phyloP scores from a whole-genome alignment of 1,140 invertebrate genomes.

The Zophobas morio region DNA sequence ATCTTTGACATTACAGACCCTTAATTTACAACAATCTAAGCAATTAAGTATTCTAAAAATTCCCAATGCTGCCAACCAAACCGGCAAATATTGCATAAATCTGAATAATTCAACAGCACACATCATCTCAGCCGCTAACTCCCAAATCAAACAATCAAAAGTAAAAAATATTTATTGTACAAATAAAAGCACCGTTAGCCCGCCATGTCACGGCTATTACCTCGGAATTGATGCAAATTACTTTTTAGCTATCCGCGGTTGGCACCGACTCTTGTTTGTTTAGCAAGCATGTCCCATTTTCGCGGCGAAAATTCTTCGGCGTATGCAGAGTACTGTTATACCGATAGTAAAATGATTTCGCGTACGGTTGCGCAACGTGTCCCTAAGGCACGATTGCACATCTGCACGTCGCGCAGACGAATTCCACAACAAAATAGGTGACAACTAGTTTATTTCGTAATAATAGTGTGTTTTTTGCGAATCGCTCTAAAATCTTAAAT shows the following conservation, averaged over 20 bases:
- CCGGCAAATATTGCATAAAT: background rate
- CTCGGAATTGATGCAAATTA: slow-evolving; percentile 11
- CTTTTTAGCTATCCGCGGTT: slow-evolving; percentile 20
- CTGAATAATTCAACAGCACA: background rate
- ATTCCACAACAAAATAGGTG: too few relatives aligned
- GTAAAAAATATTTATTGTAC: slow-evolving; percentile 33
- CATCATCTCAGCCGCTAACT: background rate
- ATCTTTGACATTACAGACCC: too few relatives aligned
- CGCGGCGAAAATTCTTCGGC: slow-evolving; percentile 15
- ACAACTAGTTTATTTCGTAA: too few relatives aligned
- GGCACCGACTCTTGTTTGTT: slow-evolving; percentile 6
- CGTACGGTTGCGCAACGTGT: slow-evolving; percentile 15
- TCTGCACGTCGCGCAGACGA: too few relatives aligned
- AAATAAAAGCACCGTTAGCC: slow-evolving; percentile 22
- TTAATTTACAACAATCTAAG: too few relatives aligned
- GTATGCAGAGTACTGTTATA: slow-evolving; percentile 36
- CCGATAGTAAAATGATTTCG: slow-evolving; percentile 39
- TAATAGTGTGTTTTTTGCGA: too few relatives aligned
- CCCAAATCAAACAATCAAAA: slow-evolving; percentile 24
- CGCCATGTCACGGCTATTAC: slow-evolving; percentile 8
- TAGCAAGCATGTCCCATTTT: slow-evolving; percentile 13
- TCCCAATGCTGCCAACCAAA: background rate
- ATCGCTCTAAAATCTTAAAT: too few relatives aligned
- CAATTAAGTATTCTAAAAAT: background rate
- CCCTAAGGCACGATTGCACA: background rate